These are phyloP conservation scores for Chorisops tibialis DNA, from an alignment of 2,888 invertebrate species.

Conservation along the genomic window DNA sequence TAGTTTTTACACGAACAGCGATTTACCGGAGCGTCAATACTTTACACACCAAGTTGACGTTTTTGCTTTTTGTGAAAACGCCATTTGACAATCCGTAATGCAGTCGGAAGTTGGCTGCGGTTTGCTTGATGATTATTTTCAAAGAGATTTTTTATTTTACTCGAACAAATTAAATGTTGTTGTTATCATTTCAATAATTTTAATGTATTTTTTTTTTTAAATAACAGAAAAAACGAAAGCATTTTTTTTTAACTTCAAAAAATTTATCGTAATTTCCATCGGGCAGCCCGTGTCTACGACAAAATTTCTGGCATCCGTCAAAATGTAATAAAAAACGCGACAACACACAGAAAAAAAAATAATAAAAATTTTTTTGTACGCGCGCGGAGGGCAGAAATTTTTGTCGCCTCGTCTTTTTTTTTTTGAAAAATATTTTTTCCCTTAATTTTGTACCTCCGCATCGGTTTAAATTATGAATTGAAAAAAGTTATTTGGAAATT, in stretches of 20 bases:
- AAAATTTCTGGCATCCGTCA: not conserved
- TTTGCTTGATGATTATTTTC: too few relatives aligned
- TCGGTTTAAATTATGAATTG: too few relatives aligned
- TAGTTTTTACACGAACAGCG: too few relatives aligned
- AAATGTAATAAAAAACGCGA: constrained; percentile 11
- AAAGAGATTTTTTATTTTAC: too few relatives aligned
- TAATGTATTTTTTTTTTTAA: too few relatives aligned
- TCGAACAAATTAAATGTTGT: too few relatives aligned
- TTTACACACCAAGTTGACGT: not conserved
- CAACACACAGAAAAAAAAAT: constrained; percentile 3
- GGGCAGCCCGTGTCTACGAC: not conserved
- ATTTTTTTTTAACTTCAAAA: too few relatives aligned
- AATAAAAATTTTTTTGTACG: constrained; percentile 7
- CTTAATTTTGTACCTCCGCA: too few relatives aligned
- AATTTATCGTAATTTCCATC: not conserved
- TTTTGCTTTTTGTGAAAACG: constrained; percentile 14
- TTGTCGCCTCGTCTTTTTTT: not conserved
- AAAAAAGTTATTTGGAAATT: too few relatives aligned
- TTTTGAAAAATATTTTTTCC: not conserved
- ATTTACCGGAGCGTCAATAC: too few relatives aligned
- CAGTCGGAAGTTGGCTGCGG: not conserved
- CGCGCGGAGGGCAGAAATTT: constrained; percentile 13
- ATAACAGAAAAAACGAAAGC: too few relatives aligned
- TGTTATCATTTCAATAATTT: too few relatives aligned
- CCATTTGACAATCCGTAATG: constrained; percentile 9